Percentiles rank a stretch among this genome's conserved stretches.
phyloP scores from a whole-genome alignment of 2,888 invertebrate genomes.

The Caenorhabditis sinica region DNA sequence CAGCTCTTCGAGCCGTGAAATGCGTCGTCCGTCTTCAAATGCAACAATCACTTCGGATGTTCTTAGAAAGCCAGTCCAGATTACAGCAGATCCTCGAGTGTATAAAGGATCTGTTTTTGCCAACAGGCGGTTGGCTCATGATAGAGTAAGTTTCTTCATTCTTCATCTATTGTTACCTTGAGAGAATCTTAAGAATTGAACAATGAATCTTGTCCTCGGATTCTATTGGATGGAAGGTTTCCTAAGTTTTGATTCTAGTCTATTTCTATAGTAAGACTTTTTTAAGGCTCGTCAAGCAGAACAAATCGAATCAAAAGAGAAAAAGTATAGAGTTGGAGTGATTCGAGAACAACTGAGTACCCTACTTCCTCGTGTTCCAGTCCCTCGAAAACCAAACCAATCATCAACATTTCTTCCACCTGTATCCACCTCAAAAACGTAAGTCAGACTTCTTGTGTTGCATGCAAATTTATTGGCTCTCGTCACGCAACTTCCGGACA shows the following conservation, averaged over 20 bases:
- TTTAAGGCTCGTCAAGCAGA: constrained; percentile 54
- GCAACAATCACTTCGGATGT: constrained; percentile 33
- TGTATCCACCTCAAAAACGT: constrained; percentile 31
- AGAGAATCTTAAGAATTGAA: too few relatives aligned
- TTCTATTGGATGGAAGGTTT: too few relatives aligned
- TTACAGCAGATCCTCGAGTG: constrained; percentile 75
- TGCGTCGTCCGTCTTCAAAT: constrained; percentile 45
- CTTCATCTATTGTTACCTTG: not conserved
- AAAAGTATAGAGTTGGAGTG: constrained; percentile 63
- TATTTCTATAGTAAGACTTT: too few relatives aligned
- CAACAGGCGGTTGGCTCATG: constrained; percentile 65
- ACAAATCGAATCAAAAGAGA: constrained; percentile 56
- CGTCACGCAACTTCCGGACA: constrained; percentile 61
- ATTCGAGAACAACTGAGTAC: constrained; percentile 61
- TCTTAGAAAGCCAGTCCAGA: constrained; percentile 52
- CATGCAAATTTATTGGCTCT: constrained; percentile 51
- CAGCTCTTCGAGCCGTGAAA: constrained; percentile 55
- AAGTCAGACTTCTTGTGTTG: constrained; percentile 34
- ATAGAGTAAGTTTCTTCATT: constrained; percentile 50
- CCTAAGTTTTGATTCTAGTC: too few relatives aligned
- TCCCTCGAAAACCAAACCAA: constrained; percentile 24
- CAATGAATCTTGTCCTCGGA: too few relatives aligned
- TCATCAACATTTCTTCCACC: constrained; percentile 14
- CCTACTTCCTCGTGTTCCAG: constrained; percentile 55
- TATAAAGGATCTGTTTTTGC: constrained; percentile 80